Percentiles rank a stretch among this genome's conserved stretches.
Conservation (phyloP, 1,140 invertebrate genomes). For the Drosophila simulans region DNA sequence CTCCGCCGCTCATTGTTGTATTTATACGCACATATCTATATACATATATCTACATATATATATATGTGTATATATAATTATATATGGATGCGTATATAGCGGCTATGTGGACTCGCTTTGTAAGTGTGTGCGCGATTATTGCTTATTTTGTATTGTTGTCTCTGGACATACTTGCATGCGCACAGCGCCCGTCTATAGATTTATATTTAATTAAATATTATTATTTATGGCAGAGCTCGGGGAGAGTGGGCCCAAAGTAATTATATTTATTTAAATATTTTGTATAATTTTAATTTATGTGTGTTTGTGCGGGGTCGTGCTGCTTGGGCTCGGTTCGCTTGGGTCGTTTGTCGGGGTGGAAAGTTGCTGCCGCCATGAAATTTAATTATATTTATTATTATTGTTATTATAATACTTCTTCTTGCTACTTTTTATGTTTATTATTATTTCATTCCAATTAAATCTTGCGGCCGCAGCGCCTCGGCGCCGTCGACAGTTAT, state of each 20-base stretch:
- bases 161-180: slow-evolving; percentile 48
- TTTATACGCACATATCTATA: slow-evolving; percentile 17
- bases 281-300: slow-evolving; percentile 53
- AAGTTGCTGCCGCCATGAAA: slow-evolving; percentile 58
- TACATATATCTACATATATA: background rate
- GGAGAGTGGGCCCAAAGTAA: slow-evolving; percentile 45
- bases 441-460: slow-evolving; percentile 83
- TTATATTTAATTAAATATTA: slow-evolving; percentile 83
- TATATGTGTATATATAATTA: slow-evolving; percentile 1
- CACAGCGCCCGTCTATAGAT: slow-evolving; percentile 51
- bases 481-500: slow-evolving; percentile 42
- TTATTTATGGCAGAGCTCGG: slow-evolving; percentile 64
- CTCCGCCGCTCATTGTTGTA: slow-evolving; percentile 29
- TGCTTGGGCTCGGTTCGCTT: background rate
- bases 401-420: slow-evolving; percentile 74
- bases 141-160: slow-evolving; percentile 63
- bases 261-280: slow-evolving; percentile 79
- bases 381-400: slow-evolving; percentile 83
- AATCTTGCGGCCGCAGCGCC: slow-evolving; percentile 63
- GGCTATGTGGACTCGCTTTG: slow-evolving; percentile 15
- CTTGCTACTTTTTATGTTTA: slow-evolving; percentile 72
- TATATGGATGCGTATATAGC: background rate
- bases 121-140: slow-evolving; percentile 53
- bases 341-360: slow-evolving; percentile 13
- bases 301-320: slow-evolving; percentile 4